A percentile compares a stretch with the other conserved stretches of the same genome.
Evolutionary conservation across 1,140 invertebrate genomes (phyloP).

Genomic region (Anastrepha ludens): DNA sequence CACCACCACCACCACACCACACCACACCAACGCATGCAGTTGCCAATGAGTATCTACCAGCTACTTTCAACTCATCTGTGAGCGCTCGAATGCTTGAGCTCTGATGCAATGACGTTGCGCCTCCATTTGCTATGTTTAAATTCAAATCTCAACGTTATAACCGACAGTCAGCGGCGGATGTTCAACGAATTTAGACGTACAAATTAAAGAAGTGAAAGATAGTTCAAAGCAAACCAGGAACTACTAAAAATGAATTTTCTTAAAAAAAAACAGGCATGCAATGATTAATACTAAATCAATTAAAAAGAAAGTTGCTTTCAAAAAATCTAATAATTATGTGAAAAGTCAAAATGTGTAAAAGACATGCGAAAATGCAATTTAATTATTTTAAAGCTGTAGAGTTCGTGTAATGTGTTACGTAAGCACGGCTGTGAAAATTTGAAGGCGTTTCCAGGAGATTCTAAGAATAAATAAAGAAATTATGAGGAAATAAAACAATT

Average conservation of each 20-base stretch:
- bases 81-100: background rate
- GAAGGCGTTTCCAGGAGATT: slow-evolving; percentile 1
- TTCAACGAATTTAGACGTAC: slow-evolving; percentile 35
- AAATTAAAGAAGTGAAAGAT: background rate
- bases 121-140: slow-evolving; percentile 19
- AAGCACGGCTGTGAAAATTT: background rate
- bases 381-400: background rate
- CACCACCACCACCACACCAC: background rate
- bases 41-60: slow-evolving; percentile 26
- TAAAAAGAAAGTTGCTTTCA: background rate
- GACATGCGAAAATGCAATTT: background rate
- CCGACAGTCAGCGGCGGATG: slow-evolving; percentile 38
- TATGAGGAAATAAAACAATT: background rate
- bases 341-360: background rate
- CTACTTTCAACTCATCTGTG: background rate
- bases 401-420: background rate
- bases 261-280: background rate
- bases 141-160: slow-evolving; percentile 43
- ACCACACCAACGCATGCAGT: background rate
- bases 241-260: background rate
- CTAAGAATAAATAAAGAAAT: background rate
- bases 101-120: background rate
- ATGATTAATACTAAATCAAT: background rate
- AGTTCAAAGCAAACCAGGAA: background rate
- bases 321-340: background rate